Evolutionary conservation across 1,140 invertebrate species (phyloP), one percentile per base, ranked within the genome.

Genomic region (Nephotettix cincticeps): DNA sequence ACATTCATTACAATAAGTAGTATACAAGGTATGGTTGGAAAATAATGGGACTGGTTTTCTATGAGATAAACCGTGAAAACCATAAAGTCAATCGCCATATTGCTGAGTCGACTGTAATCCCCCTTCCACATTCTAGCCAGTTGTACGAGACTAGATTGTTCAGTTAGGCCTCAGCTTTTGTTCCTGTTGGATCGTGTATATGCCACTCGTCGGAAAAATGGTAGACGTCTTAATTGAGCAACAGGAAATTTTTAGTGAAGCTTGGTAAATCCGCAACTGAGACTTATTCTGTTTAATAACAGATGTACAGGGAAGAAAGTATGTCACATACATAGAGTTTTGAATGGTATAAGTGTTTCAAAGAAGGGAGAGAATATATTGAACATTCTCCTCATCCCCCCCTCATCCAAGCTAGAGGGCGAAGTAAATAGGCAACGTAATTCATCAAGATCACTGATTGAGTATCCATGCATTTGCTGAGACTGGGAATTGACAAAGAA

Each of bases 381-480:
- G 65, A 73, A 71, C 69, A 71, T 64, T 51, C 71, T 23, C 40
- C 25, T 43, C 72, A 66, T 69, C 69, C 69, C 70, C 74, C 63
- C 71, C 72, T 56, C 72, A 72, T 73, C 71, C 51, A 68, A 74
- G 75, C 70, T 76, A 69, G 43, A 72, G 47, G 66, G 77, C 75
- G 51, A 54, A 64, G 27, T 74, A 78, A 77, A 69, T 77, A 68
- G 54, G 75, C 54, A 68, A 78, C 74, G 69, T 78, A 30, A 66
- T 78, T 47, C 71, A 25, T n/a, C 21, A 77, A 45, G 54, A 76
- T 68, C 56, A 76, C 70, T 30, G 77, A 74, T n/a, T 73, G 45
- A 75, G 29, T 28, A 58, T 72, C 43, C 54, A 64, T 17, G 63
- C 45, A 28, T 47, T 75, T 61, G 69, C 72, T 45, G 72, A 75